These are phyloP conservation scores for Steinernema scapterisci DNA, from an alignment of 2,888 invertebrate genomes.

Conservation along the genomic window DNA sequence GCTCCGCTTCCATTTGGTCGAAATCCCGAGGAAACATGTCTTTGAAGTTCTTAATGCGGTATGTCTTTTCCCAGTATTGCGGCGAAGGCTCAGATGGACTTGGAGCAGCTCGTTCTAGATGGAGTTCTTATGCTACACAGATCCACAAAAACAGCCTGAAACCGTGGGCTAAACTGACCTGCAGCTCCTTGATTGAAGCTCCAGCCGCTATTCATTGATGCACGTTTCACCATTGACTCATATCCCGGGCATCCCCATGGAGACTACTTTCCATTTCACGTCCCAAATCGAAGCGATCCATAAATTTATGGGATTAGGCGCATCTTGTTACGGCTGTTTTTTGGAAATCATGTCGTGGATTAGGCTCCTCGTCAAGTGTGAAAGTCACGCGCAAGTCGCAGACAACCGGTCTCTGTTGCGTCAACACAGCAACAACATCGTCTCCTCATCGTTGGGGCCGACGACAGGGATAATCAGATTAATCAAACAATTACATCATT, in stretches of 20 bases:
- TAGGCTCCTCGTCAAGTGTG: not conserved
- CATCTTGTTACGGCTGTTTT: not conserved
- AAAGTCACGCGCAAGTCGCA: not conserved
- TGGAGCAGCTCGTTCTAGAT: not conserved
- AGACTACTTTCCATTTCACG: not conserved
- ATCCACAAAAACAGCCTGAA: not conserved
- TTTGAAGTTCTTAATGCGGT: not conserved
- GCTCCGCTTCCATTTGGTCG: not conserved
- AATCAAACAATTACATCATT: too few species aligned
- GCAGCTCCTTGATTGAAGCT: not conserved
- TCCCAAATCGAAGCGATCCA: not conserved
- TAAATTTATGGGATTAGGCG: not conserved
- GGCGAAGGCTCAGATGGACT: not conserved
- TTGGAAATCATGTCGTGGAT: not conserved
- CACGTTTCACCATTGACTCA: not conserved
- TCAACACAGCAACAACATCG: too few species aligned
- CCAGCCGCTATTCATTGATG: not conserved
- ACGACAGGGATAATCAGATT: too few species aligned
- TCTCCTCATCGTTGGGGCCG: too few species aligned
- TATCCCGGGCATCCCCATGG: not conserved
- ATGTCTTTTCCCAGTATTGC: constrained; percentile 18
- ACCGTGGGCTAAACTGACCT: not conserved
- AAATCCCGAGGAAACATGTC: not conserved
- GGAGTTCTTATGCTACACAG: too few species aligned
- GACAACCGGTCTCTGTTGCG: not conserved